Base-by-base conservation (phyloP, 1,140 invertebrate genomes). In the Copidosoma floridanum region DNA sequence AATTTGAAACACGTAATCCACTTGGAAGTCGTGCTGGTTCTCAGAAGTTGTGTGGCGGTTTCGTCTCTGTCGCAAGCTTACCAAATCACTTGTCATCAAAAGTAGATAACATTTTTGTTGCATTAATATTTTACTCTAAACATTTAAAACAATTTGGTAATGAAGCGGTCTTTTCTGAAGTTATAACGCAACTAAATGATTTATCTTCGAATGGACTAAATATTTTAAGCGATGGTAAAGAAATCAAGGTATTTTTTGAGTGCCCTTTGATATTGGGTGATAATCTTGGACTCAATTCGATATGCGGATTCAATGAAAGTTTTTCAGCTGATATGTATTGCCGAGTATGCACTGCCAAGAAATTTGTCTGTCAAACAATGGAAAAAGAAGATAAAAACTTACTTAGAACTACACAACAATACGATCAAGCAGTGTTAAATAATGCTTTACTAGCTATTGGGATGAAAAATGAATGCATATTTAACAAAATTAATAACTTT, bases 391-490 rank as follows among this genome's bases (percentile, higher is more conserved):
- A 50, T 50, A 10, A 50, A 50, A 8, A 4, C 3, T 3, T 5
- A 4, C 12, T 57, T 2, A 60, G 41, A 46, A 53, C 16, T 35
- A n/a, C n/a, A n/a, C n/a, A n/a, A n/a, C n/a, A n/a, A 16, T 40
- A 40, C n/a, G 38, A 40, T 5, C n/a, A 14, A 11, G 38, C 6
- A 6, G 5, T 40, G n/a, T 40, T 40, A 40, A 40, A 40, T 24
- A 46, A 46, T 24, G 11, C 23, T 24, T 14, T 5, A 3, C n/a
- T 7, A 48, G 5, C 2, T 29, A 27, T 26, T 16, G 46, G 46
- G 2, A 23, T 48, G n/a, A 72, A 78, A 67, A 66, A 71, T 63
- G 52, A 52, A 38, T 78, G 73, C 63, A 44, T 73, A 47, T 79
- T 72, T 47, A 64, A 77, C 51, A 18, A 50, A 14, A 14, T 78